phyloP scores from a whole-genome alignment of 2,888 invertebrate genomes.

The Gerris lacustris region DNA sequence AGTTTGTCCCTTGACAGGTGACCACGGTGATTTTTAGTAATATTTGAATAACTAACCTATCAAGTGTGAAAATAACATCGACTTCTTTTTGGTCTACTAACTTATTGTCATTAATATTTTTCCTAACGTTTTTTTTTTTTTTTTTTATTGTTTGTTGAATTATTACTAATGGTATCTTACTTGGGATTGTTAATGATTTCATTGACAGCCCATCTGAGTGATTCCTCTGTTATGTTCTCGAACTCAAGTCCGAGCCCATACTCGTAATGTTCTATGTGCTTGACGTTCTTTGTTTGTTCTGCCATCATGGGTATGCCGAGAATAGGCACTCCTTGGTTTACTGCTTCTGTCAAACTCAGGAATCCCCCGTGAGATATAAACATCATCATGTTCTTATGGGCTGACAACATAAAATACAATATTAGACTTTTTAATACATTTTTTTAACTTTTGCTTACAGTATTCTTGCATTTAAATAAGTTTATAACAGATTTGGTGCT shows the following conservation, averaged over 20 bases:
- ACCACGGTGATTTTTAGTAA: no score
- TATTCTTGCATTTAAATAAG: no score
- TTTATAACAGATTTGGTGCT: no score
- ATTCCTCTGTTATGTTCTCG: conserved; percentile 1
- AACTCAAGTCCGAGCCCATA: background rate
- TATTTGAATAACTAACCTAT: no score
- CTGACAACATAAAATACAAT: conserved; percentile 10
- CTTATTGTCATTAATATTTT: no score
- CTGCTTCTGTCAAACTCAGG: conserved; percentile 18
- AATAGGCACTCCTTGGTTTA: conserved; percentile 1
- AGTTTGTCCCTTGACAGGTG: no score
- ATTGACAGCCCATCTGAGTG: background rate
- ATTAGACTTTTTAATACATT: no score
- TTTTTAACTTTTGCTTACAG: no score
- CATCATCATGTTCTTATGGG: conserved; percentile 19
- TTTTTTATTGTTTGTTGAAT: no score
- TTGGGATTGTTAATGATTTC: background rate
- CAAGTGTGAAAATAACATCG: no score
- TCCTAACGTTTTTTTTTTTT: no score
- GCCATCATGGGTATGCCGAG: background rate
- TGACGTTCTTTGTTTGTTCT: background rate
- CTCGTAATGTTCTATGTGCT: background rate
- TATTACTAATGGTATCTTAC: background rate
- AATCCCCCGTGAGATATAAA: conserved; percentile 22
- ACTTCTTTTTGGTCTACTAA: no score